Evolutionary conservation across 2,797 vertebrate genomes (phyloP), one percentile per base, ranked within the genome.

Genomic region (Dendrocincla fuliginosa): DNA sequence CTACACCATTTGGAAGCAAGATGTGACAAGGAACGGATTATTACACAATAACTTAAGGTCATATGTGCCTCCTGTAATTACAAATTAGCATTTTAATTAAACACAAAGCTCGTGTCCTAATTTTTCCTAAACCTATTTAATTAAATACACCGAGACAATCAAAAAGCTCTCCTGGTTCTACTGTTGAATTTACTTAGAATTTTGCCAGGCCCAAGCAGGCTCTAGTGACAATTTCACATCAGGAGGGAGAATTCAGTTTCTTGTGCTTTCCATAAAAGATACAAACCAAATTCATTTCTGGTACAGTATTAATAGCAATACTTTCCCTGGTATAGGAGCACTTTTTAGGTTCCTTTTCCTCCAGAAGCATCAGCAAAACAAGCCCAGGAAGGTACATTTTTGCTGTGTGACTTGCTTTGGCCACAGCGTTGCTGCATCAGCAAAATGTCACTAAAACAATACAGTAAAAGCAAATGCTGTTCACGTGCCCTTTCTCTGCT

Each of bases 31-130:
- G 89, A 76, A 39, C 1, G 3, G 52, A 86, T 70, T 55, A 90
- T 77, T 53, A n/a, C 25, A 77, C 33, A 79, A 65, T 65, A 73
- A 88, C 55, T 60, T 78, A 77, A 84, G 56, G 35, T 89, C 46
- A 25, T 30, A 44, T 24, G 8, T 86, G 18, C 16, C 64, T 90
- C 47, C 86, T 79, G 68, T 93, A 90, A 92, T 92, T 92, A 93
- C 39, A 23, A 91, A 88, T 83, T 77, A 82, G 27, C 49, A 77
- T 95, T 95, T 95, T 88, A 95, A 94, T 93, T 93, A 77, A 87
- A 67, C 79, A n/a, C 12, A 74, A 95, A 76, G 63, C 71, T 76
- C 17, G 1, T 39, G 57, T 46, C 86, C 63, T 82, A 60, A 32
- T 94, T 96, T 85, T 80, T 35, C 35, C 47, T 68, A 68, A 70